These are phyloP conservation scores for Ictalurus punctatus DNA, from an alignment of 2,113 vertebrate species.

Conservation along the genomic window DNA sequence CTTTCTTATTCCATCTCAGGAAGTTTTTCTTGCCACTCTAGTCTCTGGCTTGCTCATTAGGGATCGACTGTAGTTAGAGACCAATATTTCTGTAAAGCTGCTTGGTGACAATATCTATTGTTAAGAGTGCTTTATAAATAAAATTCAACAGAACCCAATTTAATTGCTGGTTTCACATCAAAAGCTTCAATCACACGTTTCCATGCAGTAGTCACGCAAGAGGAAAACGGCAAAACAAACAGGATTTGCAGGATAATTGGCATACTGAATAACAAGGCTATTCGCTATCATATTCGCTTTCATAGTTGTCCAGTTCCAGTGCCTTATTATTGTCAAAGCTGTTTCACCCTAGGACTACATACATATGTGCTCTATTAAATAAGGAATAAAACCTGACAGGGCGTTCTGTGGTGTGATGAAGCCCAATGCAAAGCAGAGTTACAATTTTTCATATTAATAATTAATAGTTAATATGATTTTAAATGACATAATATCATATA, in stretches of 20 bases:
- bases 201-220: conserved; percentile 21
- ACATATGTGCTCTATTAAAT: not conserved
- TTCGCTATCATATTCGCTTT: not conserved
- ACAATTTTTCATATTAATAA: not conserved
- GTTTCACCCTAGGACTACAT: not conserved
- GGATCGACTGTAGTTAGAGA: not conserved
- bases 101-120: not conserved
- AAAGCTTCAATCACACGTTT: conserved; percentile 34
- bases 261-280: not conserved
- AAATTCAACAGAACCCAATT: not conserved
- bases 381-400: not conserved
- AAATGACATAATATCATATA: not conserved
- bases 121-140: not conserved
- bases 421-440: not conserved
- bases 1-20: not conserved
- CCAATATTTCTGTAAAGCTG: not conserved
- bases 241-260: not conserved
- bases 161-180: conserved; percentile 10
- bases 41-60: not conserved
- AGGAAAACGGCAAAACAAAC: conserved; percentile 4
- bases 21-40: not conserved
- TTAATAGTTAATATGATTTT: not conserved
- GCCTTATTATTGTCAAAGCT: not conserved
- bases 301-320: not conserved
- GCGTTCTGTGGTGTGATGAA: not conserved